Evolutionary conservation across 2,888 invertebrate species (phyloP).

Genomic region (Eretmocerus hayati): DNA sequence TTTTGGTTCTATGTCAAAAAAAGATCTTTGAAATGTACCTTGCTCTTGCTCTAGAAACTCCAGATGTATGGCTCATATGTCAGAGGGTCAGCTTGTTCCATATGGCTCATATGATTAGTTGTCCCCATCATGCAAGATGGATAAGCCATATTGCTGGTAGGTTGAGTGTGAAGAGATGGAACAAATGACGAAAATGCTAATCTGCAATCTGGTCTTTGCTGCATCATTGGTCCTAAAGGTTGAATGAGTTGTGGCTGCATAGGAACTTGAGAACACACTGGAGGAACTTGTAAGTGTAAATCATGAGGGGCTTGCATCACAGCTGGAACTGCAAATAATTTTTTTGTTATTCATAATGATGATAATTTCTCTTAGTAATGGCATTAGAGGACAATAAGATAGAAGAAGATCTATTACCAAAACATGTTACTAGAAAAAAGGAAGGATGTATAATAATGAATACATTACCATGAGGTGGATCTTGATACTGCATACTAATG

Average conservation of each 20-base stretch:
- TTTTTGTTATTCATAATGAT: too few relatives aligned
- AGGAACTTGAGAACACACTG: background rate
- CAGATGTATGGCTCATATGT: conserved; percentile 45
- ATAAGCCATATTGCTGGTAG: conserved; percentile 33
- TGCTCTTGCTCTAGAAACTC: conserved; percentile 43
- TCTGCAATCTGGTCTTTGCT: conserved; percentile 40
- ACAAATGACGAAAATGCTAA: conserved; percentile 28
- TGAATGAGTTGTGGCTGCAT: conserved; percentile 10
- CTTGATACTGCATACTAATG: too few relatives aligned
- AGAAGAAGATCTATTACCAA: too few relatives aligned
- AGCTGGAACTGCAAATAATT: conserved; percentile 29
- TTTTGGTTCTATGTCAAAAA: too few relatives aligned
- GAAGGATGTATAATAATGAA: too few relatives aligned
- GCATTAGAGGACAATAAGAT: too few relatives aligned
- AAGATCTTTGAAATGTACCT: too few relatives aligned
- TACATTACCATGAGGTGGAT: too few relatives aligned
- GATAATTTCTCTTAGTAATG: too few relatives aligned
- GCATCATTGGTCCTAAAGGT: conserved; percentile 37
- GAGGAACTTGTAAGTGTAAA: conserved; percentile 12
- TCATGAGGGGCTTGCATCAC: conserved; percentile 30
- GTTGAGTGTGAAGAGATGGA: conserved; percentile 28
- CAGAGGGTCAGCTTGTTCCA: conserved; percentile 41
- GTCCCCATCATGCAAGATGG: conserved; percentile 41
- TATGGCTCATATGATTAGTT: conserved; percentile 32
- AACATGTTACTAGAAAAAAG: too few relatives aligned